Base-by-base conservation (phyloP, 2,113 vertebrate species). In the Lagopus muta region DNA sequence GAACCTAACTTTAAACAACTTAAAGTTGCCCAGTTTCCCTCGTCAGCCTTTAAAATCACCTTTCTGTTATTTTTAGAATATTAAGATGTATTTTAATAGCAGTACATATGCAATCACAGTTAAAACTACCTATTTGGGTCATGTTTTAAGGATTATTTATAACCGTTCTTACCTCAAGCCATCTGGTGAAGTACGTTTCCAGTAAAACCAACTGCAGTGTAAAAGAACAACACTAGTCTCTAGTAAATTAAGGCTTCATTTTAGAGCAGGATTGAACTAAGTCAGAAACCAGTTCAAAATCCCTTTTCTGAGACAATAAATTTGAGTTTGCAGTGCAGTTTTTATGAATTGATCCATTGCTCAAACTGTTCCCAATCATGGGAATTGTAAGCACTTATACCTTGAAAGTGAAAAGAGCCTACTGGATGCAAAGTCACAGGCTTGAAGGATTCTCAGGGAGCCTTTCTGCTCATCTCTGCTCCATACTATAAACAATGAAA, bases 141-240 rank as follows among this genome's bases (percentile, higher is more conserved):
- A 86, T 82, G 88, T 93, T 95, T 94, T 88, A 97, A 94, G 80
- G 78, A 90, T 96, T 97, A 97, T 92, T 97, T 97, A 96, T 81
- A 97, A 95, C 78, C 87, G 95, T 95, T 93, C 88, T 89, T 96
- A 96, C 93, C 91, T 62, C 82, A 96, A 97, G 94, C 76, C 97
- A 98, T 96, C 94, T 97, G 97, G 92, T 85, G 67, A 97, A 96
- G 76, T 78, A 94, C 90, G 93, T 94, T 96, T 97, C 95, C 94
- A 97, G 86, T 94, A 97, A 97, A 96, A 92, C 84, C 75, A 92
- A 97, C 74, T 82, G 94, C 89, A 94, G 38, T 30, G 36, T 96
- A 88, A 90, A 82, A 97, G 93, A 91, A 86, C 54, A 96, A 70
- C 92, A 93, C 76, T 93, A 43, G n/a, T 90, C 62, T 93, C 93